Evolutionary conservation across 2,797 vertebrate species (phyloP).

Genomic region (Argentina silus): DNA sequence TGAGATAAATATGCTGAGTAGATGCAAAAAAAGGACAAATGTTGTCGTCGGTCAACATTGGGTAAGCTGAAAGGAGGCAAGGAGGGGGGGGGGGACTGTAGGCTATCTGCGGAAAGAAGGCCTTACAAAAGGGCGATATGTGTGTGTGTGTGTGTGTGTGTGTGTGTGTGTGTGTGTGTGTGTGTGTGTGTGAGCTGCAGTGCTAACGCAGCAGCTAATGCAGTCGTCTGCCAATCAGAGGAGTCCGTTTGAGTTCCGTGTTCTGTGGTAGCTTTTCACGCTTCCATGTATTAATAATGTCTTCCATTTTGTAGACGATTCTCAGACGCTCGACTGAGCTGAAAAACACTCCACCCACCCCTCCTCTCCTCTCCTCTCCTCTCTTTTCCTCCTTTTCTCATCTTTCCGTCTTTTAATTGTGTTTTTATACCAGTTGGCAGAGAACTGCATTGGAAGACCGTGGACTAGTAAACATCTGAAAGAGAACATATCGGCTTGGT

Average conservation of each 20-base stretch:
- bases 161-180: conserved; percentile 9
- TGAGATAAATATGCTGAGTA: conserved; percentile 72
- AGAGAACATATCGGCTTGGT: conserved; percentile 48
- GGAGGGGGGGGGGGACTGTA: neutral
- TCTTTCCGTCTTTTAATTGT: conserved; percentile 51
- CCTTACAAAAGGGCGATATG: conserved; percentile 68
- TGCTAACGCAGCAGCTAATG: conserved; percentile 64
- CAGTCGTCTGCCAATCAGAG: conserved; percentile 51
- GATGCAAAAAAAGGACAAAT: conserved; percentile 59
- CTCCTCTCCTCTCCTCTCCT: neutral
- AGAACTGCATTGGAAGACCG: conserved; percentile 77
- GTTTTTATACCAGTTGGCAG: conserved; percentile 57
- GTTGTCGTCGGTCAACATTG: conserved; percentile 62
- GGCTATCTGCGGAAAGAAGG: conserved; percentile 55
- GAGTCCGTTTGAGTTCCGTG: conserved; percentile 20
- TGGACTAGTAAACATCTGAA: conserved; percentile 76
- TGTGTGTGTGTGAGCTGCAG: conserved; percentile 39
- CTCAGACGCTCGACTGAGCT: conserved; percentile 22
- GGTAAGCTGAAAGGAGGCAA: conserved; percentile 59
- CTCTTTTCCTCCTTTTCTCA: conserved; percentile 12
- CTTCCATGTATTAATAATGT: conserved; percentile 36
- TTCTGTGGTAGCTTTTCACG: conserved; percentile 28
- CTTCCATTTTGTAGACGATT: conserved; percentile 41
- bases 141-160: conserved; percentile 14
- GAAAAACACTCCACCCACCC: conserved; percentile 11